Conservation (phyloP, 1,140 invertebrate genomes). For the Apocrypta bakeri region DNA sequence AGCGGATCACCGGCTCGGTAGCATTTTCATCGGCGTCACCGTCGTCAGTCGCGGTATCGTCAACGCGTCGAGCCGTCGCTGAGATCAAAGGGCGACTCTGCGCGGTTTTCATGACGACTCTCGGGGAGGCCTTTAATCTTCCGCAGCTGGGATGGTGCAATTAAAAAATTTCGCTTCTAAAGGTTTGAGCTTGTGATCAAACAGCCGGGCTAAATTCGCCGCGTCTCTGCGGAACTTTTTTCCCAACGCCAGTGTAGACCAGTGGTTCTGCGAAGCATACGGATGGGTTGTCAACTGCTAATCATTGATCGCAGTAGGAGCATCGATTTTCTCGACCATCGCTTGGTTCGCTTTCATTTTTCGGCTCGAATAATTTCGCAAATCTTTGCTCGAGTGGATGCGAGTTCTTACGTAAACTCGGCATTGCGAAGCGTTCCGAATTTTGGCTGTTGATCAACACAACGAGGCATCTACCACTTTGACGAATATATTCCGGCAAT, state of each 20-base stretch:
- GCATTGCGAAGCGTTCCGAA: constrained; percentile 49
- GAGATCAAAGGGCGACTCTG: constrained; percentile 59
- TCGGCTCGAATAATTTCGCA: background rate
- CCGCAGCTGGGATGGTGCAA: background rate
- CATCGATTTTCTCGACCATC: constrained; percentile 22
- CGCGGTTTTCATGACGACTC: constrained; percentile 43
- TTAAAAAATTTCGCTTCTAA: background rate
- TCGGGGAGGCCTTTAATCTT: constrained; percentile 35
- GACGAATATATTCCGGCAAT: constrained; percentile 16
- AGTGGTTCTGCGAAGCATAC: too few species aligned
- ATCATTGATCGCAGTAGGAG: background rate
- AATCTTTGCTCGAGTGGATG: constrained; percentile 19
- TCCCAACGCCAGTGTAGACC: too few species aligned
- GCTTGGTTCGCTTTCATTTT: background rate
- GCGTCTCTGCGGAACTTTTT: too few species aligned
- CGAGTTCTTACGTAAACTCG: constrained; percentile 55
- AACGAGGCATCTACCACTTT: constrained; percentile 29
- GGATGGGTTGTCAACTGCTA: background rate
- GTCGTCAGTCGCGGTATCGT: constrained; percentile 11
- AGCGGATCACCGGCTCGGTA: constrained; percentile 61
- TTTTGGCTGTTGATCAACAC: constrained; percentile 59
- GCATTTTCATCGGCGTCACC: constrained; percentile 19
- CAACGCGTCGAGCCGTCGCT: constrained; percentile 57
- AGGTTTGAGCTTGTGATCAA: background rate
- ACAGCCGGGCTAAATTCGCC: too few species aligned